Evolutionary conservation across 2,797 vertebrate genomes (phyloP).

Genomic region (Sebastes taczanowskii): DNA sequence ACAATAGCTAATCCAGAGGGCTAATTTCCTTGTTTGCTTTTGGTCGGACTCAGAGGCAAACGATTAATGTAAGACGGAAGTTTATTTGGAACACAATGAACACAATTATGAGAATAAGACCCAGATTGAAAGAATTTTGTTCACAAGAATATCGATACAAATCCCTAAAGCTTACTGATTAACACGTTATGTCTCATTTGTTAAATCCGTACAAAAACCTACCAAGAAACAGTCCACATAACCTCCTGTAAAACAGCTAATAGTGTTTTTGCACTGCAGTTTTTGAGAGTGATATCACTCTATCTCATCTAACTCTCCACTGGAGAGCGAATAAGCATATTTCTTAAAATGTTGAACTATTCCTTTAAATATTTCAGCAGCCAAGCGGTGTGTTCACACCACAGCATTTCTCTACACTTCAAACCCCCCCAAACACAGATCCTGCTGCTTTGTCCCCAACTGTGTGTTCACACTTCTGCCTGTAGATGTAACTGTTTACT

Average conservation of each 20-base stretch:
- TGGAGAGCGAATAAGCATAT: not conserved
- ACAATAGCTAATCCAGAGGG: not conserved
- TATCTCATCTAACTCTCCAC: not conserved
- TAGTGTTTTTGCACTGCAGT: not conserved
- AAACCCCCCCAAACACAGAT: not conserved
- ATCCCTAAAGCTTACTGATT: not conserved
- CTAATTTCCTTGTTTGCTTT: not conserved
- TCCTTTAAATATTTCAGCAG: not conserved
- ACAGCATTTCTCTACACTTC: not conserved
- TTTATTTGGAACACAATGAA: not conserved
- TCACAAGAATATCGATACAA: not conserved
- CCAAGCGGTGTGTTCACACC: not conserved
- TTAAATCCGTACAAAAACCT: not conserved
- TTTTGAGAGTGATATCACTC: not conserved
- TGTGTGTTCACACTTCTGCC: not conserved
- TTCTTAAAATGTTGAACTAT: not conserved
- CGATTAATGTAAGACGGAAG: not conserved
- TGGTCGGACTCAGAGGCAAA: not conserved
- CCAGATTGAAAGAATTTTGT: not conserved
- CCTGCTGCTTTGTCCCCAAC: conserved; percentile 11
- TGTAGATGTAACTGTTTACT: conserved; percentile 19
- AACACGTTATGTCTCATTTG: not conserved
- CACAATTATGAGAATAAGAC: not conserved
- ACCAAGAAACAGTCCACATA: not conserved
- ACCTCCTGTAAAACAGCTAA: not conserved